Conservation (phyloP, 2,797 vertebrate genomes). For the Brotula barbata region DNA sequence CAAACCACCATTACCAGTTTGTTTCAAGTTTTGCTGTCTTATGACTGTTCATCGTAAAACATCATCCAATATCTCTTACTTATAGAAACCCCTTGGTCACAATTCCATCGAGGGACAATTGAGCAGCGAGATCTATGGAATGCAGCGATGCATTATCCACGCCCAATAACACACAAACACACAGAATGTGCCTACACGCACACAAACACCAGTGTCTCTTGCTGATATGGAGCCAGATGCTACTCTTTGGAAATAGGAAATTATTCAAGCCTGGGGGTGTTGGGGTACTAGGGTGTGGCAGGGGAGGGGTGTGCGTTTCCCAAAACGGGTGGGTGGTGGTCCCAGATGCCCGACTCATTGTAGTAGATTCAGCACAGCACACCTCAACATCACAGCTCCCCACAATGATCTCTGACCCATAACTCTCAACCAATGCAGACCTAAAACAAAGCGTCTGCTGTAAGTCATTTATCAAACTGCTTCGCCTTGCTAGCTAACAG, state of each 20-base stretch:
- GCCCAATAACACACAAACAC: slow-evolving; percentile 23
- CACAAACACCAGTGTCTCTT: slow-evolving; percentile 45
- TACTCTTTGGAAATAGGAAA: slow-evolving; percentile 51
- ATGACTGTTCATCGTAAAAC: slow-evolving; percentile 22
- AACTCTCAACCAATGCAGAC: slow-evolving; percentile 43
- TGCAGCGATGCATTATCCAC: slow-evolving; percentile 53
- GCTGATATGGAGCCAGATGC: slow-evolving; percentile 56
- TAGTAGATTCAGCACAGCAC: slow-evolving; percentile 38
- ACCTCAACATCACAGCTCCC: slow-evolving; percentile 54
- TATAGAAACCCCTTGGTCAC: slow-evolving; percentile 14
- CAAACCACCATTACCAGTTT: not conserved
- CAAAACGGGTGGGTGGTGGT: slow-evolving; percentile 42
- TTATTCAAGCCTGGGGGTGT: slow-evolving; percentile 64
- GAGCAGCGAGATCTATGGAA: slow-evolving; percentile 65
- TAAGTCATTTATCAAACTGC: slow-evolving; percentile 39
- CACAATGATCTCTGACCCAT: slow-evolving; percentile 50
- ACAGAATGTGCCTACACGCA: slow-evolving; percentile 42
- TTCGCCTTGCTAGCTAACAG: slow-evolving; percentile 25
- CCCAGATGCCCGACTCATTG: slow-evolving; percentile 44
- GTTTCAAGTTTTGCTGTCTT: not conserved
- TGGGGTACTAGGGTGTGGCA: slow-evolving; percentile 59
- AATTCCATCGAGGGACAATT: slow-evolving; percentile 33
- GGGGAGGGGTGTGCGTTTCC: slow-evolving; percentile 27
- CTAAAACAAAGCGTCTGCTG: slow-evolving; percentile 44
- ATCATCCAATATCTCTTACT: slow-evolving; percentile 14